Evolutionary conservation across 2,113 vertebrate species (phyloP), one percentile per base, ranked within the genome.

Genomic region (Hemiprocne comata): DNA sequence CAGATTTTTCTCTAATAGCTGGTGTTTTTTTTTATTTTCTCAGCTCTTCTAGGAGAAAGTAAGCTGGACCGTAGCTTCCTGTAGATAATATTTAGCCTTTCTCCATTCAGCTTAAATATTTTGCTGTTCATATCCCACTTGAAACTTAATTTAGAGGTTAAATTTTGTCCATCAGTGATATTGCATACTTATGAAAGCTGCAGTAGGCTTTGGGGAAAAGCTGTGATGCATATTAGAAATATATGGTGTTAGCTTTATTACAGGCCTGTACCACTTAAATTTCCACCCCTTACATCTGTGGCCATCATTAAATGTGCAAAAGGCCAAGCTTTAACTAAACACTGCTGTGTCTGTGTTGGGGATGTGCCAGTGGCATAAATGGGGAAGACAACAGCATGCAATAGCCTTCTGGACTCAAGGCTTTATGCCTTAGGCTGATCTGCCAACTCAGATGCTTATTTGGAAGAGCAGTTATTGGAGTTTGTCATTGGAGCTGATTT

Each of bases 221-320:
- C 82, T 66, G 13, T 58, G 72, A 6, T 76, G 72, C 72, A 2
- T 62, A 73, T 90, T 85, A 87, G 71, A 65, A 91, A 87, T 94
- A 57, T 2, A 57, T 21, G 24, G 44, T 91, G 85, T 70, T 85
- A 40, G 71, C 50, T 87, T 94, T 70, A 90, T 73, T 82, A 54
- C 28, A 12, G 85, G 34, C 42, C 71, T 76, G 82, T 44, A 26
- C 75, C 36, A 42, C 55, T 95, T 60, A 23, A 14, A 83, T 38
- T 77, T 42, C 83, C 71, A 66, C 82, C 87, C 82, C 82, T 76
- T 73, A 33, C 90, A 88, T 97, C 94, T 96, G 92, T 97, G 92
- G 24, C 83, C 42, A 8, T 93, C 75, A 29, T 77, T 88, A 88
- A 88, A 69, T 21, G 83, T 90, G 79, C 51, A 83, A 71, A 92